Conservation (phyloP, 2,797 vertebrate species). For the Loriculus beryllinus region DNA sequence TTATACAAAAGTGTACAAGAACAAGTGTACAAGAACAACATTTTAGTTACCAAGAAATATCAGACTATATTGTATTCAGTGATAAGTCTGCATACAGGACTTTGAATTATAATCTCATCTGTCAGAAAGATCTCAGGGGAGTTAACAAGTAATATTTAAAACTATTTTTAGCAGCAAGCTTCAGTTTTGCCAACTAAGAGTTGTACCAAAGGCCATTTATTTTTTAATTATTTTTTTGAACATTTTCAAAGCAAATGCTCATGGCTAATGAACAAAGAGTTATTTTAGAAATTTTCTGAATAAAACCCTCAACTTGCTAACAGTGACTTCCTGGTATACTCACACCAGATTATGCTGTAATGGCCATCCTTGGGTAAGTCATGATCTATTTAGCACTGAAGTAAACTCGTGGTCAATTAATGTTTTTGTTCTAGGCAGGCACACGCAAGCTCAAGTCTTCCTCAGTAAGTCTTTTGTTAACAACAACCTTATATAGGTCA, state of each 20-base stretch:
- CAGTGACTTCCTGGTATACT: not conserved
- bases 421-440: not conserved
- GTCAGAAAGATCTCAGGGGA: not conserved
- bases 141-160: not conserved
- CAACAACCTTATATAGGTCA: not conserved
- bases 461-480: not conserved
- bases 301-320: not conserved
- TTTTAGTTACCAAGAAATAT: not conserved
- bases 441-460: not conserved
- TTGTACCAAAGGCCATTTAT: not conserved
- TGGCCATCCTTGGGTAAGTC: not conserved
- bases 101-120: not conserved
- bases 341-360: not conserved
- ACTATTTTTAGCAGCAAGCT: not conserved
- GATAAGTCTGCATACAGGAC: not conserved
- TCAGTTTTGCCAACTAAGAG: not conserved
- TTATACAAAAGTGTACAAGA: not conserved
- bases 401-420: not conserved
- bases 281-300: not conserved
- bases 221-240: not conserved
- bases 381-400: not conserved
- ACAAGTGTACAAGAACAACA: not conserved
- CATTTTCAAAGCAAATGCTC: not conserved
- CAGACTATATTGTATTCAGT: not conserved
- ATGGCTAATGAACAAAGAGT: not conserved